These are phyloP conservation scores for Empis stercorea DNA, from an alignment of 2,888 invertebrate species.

Conservation along the genomic window DNA sequence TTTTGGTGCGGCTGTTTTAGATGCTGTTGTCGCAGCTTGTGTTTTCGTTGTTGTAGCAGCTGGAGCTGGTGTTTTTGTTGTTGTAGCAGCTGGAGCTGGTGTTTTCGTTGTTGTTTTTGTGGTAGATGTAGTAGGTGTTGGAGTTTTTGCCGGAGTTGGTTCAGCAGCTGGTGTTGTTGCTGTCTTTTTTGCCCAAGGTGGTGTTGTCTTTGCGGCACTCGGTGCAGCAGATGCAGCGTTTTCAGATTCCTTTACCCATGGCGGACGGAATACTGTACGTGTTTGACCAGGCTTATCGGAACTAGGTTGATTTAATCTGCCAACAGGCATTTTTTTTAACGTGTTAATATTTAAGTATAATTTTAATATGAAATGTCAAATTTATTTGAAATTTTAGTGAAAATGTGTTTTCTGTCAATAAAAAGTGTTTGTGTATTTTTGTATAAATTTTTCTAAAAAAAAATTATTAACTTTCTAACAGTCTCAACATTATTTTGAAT, in stretches of 20 bases:
- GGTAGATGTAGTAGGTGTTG: constrained; percentile 13
- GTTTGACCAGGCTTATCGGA: constrained; percentile 20
- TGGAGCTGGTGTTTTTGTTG: not conserved
- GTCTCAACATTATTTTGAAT: too few relatives aligned
- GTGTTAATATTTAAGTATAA: not conserved
- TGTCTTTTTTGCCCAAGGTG: constrained; percentile 40
- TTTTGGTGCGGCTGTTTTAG: constrained; percentile 35
- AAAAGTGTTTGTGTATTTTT: constrained; percentile 7
- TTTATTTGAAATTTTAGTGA: constrained; percentile 4
- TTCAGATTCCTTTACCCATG: constrained; percentile 55
- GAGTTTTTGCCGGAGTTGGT: not conserved
- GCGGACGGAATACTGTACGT: constrained; percentile 52
- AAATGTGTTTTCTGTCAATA: not conserved
- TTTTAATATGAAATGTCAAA: too few relatives aligned
- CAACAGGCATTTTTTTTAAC: constrained; percentile 26
- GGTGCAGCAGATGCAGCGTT: constrained; percentile 23
- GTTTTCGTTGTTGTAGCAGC: constrained; percentile 6
- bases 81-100: not conserved
- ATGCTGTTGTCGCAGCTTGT: constrained; percentile 12
- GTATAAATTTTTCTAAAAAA: not conserved
- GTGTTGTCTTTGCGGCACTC: constrained; percentile 30
- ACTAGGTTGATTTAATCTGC: constrained; percentile 24
- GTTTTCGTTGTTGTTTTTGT: constrained; percentile 26
- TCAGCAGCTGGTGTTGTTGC: constrained; percentile 3
- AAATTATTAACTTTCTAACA: too few relatives aligned